Base-by-base conservation (phyloP, 1,140 invertebrate genomes). In the Magallana gigas region DNA sequence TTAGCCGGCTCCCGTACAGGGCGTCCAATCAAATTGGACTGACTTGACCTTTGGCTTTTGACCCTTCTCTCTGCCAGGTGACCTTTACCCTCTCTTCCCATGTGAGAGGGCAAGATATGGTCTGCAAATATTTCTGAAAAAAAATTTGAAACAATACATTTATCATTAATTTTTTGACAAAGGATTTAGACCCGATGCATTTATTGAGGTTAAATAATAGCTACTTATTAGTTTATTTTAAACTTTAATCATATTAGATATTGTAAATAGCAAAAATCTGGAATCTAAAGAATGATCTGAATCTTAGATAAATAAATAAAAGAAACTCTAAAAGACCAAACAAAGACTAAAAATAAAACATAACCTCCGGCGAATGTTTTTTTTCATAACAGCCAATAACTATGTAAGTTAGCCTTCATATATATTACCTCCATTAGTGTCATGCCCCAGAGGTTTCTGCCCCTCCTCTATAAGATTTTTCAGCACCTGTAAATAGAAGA, bases 51-150 rank as follows among this genome's bases (percentile, higher is more conserved):
- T 80, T 89, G 82, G 59, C 81, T 64, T 71, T 80, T 87, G 16
- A 64, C 84, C 71, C 84, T 68, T 86, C 84, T 86, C 85, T 87
- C 88, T 89, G 88, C 86, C 62, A 68, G 85, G 76, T 48, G 84
- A 87, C 88, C 86, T 84, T 83, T 9, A 48, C 14, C 68, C 71
- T 83, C 88, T 83, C 84, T 58, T 14, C 57, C 16, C n/a, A 36
- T 18, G 23, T 87, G 83, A 76, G 86, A 87, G 86, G 83, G 59
- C 1, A 23, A 56, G 16, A 4, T 68, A 29, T 60, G 86, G 83
- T 87, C 83, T 84, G 36, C 14, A 18, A 57, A 18, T 83, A 84
- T 84, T 56, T 84, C 86, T 87, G 76, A 62, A 56, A 87, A 62
- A 16, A 64, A 3, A 14, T 5, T 14, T 64, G 18, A 64, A 18